These are phyloP conservation scores for Otolemur crassicaudatus DNA, from an alignment of 2,797 vertebrate species.

Conservation along the genomic window DNA sequence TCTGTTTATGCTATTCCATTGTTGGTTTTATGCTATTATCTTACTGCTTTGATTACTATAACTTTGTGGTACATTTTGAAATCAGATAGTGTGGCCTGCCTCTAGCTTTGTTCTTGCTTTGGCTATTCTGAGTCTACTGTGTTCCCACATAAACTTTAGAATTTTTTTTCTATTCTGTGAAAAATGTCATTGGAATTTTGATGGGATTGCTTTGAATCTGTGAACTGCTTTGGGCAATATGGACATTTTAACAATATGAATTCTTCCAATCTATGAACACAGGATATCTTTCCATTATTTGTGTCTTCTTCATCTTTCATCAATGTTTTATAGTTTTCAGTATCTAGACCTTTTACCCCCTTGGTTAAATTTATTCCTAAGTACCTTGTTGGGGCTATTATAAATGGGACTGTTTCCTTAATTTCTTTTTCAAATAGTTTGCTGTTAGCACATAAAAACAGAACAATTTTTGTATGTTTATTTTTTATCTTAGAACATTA, in stretches of 20 bases:
- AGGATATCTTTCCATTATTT: background rate
- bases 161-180: background rate
- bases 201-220: background rate
- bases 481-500: background rate
- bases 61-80: background rate
- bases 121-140: background rate
- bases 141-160: background rate
- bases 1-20: background rate
- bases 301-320: background rate
- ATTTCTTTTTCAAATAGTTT: background rate
- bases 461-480: background rate
- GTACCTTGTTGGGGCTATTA: background rate
- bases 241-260: background rate
- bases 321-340: background rate
- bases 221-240: background rate
- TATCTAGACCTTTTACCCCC: background rate
- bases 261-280: background rate
- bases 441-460: background rate
- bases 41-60: background rate
- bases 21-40: background rate
- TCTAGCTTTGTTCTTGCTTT: background rate
- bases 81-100: background rate
- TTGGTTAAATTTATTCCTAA: background rate
- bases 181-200: background rate
- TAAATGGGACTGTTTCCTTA: background rate